Base-by-base conservation (phyloP, 2,113 vertebrate genomes). In the Nerophis lumbriciformis region DNA sequence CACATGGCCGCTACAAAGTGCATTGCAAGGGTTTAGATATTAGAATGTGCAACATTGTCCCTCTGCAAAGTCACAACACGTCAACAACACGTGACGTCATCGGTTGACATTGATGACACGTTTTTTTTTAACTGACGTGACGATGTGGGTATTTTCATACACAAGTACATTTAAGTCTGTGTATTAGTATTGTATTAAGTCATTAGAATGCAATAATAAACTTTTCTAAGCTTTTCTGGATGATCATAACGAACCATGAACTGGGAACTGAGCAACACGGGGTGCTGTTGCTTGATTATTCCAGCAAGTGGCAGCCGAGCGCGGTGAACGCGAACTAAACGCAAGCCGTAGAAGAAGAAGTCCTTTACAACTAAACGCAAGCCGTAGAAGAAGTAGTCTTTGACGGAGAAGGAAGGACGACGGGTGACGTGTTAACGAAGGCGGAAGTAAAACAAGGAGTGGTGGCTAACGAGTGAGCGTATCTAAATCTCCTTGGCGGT, bases 271-370 rank as follows among this genome's bases (percentile, higher is more conserved):
- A 4, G 36, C 0, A 8, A 13, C 3, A 1, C 19, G 19, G 0
- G 50, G 1, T 10, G 68, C 49, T 50, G 37, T 67, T 15, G 7
- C 44, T 19, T 8, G 6, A 1, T 10, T 0, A 5, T 1, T 37
- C 63, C 83, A 73, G 4, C 45, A 73, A 82, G 9, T 51, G 85
- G 70, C 83, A 57, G 61, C 65, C 60, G 36, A 5, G 5, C 0
- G 0, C 0, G 6, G 6, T 4, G 6, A 8, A 66, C 21, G 28
- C 37, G 37, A 76, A 58, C n/a, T 21, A 44, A 55, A 48, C 4
- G 12, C 5, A 12, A 52, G 62, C 28, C 16, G 48, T 11, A 79
- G 72, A 69, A 78, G 81, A 65, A 72, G 1, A 19, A 19, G 19
- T 19, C 19, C 19, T 19, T 19, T 19, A 19, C 19, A 76, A 58